phyloP scores from a whole-genome alignment of 2,113 vertebrate species.

The Myrmecophaga tridactyla region DNA sequence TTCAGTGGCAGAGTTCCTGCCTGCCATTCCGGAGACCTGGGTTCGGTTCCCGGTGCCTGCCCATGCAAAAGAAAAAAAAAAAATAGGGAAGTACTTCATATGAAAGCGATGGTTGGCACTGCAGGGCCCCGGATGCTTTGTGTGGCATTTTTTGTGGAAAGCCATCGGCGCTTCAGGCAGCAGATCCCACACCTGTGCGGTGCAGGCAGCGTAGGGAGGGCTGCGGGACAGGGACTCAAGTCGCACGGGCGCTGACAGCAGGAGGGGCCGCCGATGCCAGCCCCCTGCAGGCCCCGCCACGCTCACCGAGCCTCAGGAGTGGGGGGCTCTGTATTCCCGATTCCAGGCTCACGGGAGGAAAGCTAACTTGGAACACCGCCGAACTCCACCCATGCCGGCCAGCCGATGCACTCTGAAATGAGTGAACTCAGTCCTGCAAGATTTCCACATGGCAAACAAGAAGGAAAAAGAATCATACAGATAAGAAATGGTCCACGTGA shows the following conservation, averaged over 20 bases:
- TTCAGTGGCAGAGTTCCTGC: too few species aligned
- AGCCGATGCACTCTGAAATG: accelerated
- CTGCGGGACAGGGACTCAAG: too few species aligned
- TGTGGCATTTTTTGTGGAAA: accelerated
- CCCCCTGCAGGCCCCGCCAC: too few species aligned
- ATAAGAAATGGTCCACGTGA: accelerated
- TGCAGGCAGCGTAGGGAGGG: too few species aligned
- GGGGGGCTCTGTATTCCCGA: too few species aligned
- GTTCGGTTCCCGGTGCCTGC: too few species aligned
- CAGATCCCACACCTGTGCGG: too few species aligned
- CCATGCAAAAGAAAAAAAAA: too few species aligned
- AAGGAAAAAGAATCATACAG: neutral
- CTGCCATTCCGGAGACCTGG: too few species aligned
- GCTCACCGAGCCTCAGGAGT: too few species aligned
- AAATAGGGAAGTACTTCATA: accelerated
- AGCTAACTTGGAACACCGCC: accelerated
- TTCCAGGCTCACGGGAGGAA: neutral
- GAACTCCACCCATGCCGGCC: accelerated
- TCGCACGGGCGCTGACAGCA: too few species aligned
- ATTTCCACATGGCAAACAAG: accelerated
- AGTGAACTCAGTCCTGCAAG: too few species aligned
- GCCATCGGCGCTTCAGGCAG: accelerated
- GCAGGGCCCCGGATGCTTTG: accelerated
- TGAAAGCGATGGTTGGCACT: accelerated
- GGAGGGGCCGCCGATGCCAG: neutral